These are phyloP conservation scores for Atrichornis clamosus DNA, from an alignment of 2,113 vertebrate genomes.

Conservation along the genomic window DNA sequence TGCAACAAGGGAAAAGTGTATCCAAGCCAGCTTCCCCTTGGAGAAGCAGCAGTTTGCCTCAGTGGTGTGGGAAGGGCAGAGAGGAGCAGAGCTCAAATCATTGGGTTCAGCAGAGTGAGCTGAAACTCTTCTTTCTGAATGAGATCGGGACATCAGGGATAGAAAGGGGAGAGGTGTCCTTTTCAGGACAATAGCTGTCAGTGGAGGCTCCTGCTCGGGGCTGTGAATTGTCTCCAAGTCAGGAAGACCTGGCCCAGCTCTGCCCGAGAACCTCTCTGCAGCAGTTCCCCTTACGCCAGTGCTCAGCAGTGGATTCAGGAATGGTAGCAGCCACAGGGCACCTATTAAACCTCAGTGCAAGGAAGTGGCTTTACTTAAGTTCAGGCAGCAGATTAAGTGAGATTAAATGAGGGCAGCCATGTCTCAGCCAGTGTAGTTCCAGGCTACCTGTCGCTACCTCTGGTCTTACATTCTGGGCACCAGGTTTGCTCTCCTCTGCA, in stretches of 20 bases:
- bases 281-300: neutral
- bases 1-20: neutral
- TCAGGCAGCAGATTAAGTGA: neutral
- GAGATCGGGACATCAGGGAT: neutral
- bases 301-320: neutral
- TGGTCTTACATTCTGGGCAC: neutral
- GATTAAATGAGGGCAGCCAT: neutral
- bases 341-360: neutral
- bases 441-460: neutral
- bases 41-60: neutral
- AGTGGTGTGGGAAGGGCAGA: accelerated
- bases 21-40: neutral
- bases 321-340: neutral
- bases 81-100: neutral
- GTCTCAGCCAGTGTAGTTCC: neutral
- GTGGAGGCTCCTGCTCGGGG: neutral
- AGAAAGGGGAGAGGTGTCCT: neutral
- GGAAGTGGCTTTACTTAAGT: neutral
- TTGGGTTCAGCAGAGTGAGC: neutral
- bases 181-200: neutral
- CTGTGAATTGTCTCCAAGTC: neutral
- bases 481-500: neutral
- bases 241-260: neutral
- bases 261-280: neutral
- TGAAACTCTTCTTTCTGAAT: neutral